These are phyloP conservation scores for Drosophila nigricruria DNA, from an alignment of 2,888 invertebrate species.

Conservation along the genomic window DNA sequence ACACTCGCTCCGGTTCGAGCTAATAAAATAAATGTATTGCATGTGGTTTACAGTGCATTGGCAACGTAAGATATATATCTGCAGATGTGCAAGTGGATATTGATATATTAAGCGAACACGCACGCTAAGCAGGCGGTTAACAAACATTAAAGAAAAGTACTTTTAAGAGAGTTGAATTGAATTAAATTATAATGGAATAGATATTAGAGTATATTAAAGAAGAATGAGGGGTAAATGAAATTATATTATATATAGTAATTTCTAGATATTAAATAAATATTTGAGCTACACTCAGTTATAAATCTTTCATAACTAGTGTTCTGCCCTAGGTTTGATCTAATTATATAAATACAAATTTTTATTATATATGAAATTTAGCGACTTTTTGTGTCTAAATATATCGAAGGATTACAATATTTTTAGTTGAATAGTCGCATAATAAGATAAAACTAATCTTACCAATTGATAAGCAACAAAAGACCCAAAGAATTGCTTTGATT, in stretches of 20 bases:
- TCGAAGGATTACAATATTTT: background rate
- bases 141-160: slow-evolving; percentile 16
- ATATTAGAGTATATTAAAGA: background rate
- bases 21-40: slow-evolving; percentile 51
- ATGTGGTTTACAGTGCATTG: slow-evolving; percentile 36
- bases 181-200: background rate
- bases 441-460: background rate
- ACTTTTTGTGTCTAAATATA: background rate
- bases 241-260: background rate
- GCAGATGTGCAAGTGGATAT: slow-evolving; percentile 4
- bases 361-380: background rate
- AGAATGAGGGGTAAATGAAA: background rate
- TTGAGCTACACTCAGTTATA: background rate
- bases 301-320: background rate
- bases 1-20: slow-evolving; percentile 12
- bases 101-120: slow-evolving; percentile 4
- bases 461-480: no score
- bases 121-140: slow-evolving; percentile 8
- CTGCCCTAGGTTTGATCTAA: background rate
- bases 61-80: slow-evolving; percentile 15
- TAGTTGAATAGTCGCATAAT: background rate
- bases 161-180: slow-evolving; percentile 6
- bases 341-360: background rate
- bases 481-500: background rate
- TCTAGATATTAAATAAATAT: background rate